Conservation (phyloP, 1,140 invertebrate genomes). For the Caenorhabditis briggsae region DNA sequence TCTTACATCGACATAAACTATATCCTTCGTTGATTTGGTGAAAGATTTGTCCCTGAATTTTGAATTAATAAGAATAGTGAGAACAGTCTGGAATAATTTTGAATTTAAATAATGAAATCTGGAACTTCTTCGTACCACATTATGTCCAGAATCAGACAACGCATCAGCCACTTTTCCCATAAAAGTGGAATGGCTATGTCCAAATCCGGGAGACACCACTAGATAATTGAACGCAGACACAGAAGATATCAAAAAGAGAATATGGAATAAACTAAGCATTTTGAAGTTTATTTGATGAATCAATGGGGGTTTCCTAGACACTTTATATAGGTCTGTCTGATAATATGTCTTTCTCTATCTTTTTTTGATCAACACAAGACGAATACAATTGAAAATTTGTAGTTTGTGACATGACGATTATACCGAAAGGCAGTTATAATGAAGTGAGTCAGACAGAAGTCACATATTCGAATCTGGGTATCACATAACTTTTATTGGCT, state of each 20-base stretch:
- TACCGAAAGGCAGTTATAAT: conserved; percentile 2
- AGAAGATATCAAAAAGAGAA: background rate
- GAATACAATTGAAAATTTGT: background rate
- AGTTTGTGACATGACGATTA: conserved; percentile 23
- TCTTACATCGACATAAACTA: background rate
- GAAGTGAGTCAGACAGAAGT: conserved; percentile 24
- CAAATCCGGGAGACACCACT: conserved; percentile 20
- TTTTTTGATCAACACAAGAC: background rate
- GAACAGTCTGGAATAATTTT: conserved; percentile 1
- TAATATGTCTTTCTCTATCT: background rate
- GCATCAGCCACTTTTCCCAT: conserved; percentile 31
- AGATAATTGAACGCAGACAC: conserved; percentile 32
- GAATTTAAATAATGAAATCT: too few species aligned
- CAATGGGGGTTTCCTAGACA: background rate
- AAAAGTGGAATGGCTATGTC: conserved; percentile 39
- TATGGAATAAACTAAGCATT: background rate
- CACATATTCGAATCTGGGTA: background rate
- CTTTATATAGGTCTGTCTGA: background rate
- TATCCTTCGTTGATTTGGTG: conserved; percentile 23
- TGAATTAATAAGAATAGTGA: background rate
- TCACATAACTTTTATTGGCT: too few species aligned
- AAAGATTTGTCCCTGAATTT: background rate
- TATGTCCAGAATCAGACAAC: conserved; percentile 19
- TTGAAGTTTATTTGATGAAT: background rate
- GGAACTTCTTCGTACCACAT: background rate